Evolutionary conservation across 2,113 vertebrate genomes (phyloP).

Genomic region (Neodon shergylaensis): DNA sequence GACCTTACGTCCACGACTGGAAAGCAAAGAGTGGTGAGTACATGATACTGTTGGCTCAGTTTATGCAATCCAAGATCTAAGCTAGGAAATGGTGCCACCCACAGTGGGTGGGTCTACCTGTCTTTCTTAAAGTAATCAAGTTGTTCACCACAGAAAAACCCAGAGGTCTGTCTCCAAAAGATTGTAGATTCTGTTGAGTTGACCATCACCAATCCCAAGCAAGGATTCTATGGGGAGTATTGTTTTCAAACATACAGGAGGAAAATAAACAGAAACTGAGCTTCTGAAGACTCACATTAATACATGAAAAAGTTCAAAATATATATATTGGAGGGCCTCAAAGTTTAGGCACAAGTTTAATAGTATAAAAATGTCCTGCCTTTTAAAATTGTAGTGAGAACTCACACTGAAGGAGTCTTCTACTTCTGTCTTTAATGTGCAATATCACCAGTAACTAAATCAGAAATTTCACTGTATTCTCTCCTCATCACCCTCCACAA

Average conservation of each 20-base stretch:
- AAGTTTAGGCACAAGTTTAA: neutral
- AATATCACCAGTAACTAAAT: neutral
- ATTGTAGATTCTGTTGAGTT: neutral
- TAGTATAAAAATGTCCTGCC: neutral
- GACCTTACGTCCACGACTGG: neutral
- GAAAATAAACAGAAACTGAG: neutral
- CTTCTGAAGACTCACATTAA: neutral
- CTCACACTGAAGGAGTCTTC: neutral
- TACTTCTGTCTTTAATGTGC: neutral
- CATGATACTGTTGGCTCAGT: too few relatives aligned
- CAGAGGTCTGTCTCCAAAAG: neutral
- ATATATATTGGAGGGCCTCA: neutral
- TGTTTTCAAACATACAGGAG: neutral
- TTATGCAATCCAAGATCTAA: neutral
- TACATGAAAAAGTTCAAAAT: neutral
- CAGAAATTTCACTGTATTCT: neutral
- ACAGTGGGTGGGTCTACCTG: neutral
- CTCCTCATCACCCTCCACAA: neutral
- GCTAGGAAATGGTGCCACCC: neutral
- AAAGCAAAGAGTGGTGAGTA: neutral
- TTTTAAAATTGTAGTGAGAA: too few relatives aligned
- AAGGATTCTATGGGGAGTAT: neutral
- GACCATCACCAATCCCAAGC: neutral
- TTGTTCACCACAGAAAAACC: neutral
- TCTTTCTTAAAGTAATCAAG: neutral